These are phyloP conservation scores for Chymomyza costata DNA, from an alignment of 1,140 invertebrate genomes.

Conservation along the genomic window DNA sequence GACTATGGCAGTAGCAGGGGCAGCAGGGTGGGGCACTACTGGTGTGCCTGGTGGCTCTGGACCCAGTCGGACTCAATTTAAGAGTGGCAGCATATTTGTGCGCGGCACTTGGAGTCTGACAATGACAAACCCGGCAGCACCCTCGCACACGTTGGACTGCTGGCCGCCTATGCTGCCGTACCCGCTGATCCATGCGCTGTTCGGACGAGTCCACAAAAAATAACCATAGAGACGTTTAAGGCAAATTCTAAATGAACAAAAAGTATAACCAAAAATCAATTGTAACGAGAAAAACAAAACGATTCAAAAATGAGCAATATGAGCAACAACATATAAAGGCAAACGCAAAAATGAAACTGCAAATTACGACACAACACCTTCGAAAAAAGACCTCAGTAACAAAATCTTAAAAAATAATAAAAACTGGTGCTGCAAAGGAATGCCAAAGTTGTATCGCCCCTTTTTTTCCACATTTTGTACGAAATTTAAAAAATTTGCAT, in stretches of 20 bases:
- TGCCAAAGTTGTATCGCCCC: constrained; percentile 63
- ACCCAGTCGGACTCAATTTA: not conserved
- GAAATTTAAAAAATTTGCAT: too few species aligned
- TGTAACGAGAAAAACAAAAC: constrained; percentile 57
- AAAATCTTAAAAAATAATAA: constrained; percentile 16
- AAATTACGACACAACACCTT: constrained; percentile 73
- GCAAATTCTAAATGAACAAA: constrained; percentile 72
- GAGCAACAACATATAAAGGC: constrained; percentile 70
- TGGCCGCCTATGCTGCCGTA: constrained; percentile 3
- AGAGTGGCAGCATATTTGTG: not conserved
- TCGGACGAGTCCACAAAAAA: constrained; percentile 64
- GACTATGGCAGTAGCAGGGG: not conserved
- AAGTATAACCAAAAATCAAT: constrained; percentile 69
- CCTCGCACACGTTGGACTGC: too few species aligned
- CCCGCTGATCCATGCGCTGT: constrained; percentile 14
- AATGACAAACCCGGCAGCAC: not conserved
- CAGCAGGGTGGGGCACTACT: constrained; percentile 10
- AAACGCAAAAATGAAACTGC: constrained; percentile 68
- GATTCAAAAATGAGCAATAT: constrained; percentile 65
- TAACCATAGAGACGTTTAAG: constrained; percentile 72
- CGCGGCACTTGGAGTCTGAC: not conserved
- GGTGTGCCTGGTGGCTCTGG: not conserved
- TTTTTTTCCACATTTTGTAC: too few species aligned
- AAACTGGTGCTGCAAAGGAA: constrained; percentile 63
- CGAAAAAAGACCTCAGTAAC: constrained; percentile 66